phyloP scores from a whole-genome alignment of 2,888 invertebrate genomes.

The Acrocyrtus sp. region DNA sequence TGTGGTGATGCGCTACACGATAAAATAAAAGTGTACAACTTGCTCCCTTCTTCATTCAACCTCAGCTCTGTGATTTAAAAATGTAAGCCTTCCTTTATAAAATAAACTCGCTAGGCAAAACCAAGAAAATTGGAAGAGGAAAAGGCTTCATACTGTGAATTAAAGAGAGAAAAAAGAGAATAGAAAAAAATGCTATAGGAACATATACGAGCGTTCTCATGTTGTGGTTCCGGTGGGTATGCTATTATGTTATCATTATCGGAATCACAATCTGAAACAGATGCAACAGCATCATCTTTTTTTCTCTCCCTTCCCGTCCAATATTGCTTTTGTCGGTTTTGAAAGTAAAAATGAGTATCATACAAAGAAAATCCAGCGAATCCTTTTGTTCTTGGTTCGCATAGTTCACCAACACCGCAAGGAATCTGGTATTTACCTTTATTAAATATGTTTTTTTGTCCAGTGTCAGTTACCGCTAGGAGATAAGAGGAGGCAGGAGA shows the following conservation, averaged over 20 bases:
- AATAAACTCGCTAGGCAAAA: too few species aligned
- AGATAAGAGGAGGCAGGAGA: not conserved
- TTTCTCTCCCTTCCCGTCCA: not conserved
- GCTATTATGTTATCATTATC: conserved; percentile 46
- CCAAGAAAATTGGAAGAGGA: too few species aligned
- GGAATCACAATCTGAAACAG: conserved; percentile 12
- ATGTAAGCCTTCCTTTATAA: too few species aligned
- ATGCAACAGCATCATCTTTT: not conserved
- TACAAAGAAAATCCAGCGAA: too few species aligned
- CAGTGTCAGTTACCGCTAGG: not conserved
- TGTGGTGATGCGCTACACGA: not conserved
- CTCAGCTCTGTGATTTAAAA: not conserved
- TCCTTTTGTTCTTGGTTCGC: conserved; percentile 15
- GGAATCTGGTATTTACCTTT: not conserved
- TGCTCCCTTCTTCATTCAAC: not conserved
- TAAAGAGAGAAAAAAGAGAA: conserved; percentile 26
- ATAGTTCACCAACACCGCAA: conserved; percentile 28
- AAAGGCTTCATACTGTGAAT: conserved; percentile 50
- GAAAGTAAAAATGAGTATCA: not conserved
- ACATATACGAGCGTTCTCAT: too few species aligned
- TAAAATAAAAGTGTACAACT: conserved; percentile 2
- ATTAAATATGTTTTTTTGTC: not conserved
- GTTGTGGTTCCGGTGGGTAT: conserved; percentile 33
- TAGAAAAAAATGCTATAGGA: conserved; percentile 1
- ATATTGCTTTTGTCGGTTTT: conserved; percentile 40